phyloP scores from a whole-genome alignment of 2,888 invertebrate genomes.

The Mimumesa dahlbomi region DNA sequence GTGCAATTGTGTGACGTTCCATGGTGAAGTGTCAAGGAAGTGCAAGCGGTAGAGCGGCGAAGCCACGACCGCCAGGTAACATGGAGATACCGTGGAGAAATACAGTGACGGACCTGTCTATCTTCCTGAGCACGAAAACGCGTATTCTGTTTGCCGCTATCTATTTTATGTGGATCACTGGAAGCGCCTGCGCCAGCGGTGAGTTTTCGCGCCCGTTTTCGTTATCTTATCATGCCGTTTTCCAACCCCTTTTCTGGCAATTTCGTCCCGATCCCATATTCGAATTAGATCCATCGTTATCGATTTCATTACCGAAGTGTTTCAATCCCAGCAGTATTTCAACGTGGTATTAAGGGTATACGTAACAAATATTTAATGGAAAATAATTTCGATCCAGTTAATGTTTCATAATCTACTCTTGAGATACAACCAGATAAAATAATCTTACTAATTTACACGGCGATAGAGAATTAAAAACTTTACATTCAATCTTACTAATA shows the following conservation, averaged over 20 bases:
- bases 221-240: conserved; percentile 1
- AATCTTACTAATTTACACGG: too few relatives aligned
- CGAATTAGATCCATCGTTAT: too few relatives aligned
- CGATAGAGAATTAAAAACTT: too few relatives aligned
- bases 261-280: background rate
- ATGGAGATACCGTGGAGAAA: conserved; percentile 58
- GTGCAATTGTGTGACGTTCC: conserved; percentile 15
- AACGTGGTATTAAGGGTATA: too few relatives aligned
- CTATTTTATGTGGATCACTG: conserved; percentile 60
- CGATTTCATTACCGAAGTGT: too few relatives aligned
- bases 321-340: too few relatives aligned
- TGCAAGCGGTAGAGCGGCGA: conserved; percentile 32
- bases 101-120: conserved; percentile 49
- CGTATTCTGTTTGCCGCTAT: conserved; percentile 62
- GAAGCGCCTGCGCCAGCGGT: conserved; percentile 68
- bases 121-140: conserved; percentile 48
- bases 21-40: conserved; percentile 33
- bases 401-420: too few relatives aligned
- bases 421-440: too few relatives aligned
- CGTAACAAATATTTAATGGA: too few relatives aligned
- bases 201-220: conserved; percentile 57
- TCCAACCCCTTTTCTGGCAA: background rate
- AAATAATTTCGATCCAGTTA: too few relatives aligned
- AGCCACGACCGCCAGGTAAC: conserved; percentile 41
- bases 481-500: too few relatives aligned